Evolutionary conservation across 2,888 invertebrate species (phyloP).

Genomic region (Parapristionchus giblindavisi): DNA sequence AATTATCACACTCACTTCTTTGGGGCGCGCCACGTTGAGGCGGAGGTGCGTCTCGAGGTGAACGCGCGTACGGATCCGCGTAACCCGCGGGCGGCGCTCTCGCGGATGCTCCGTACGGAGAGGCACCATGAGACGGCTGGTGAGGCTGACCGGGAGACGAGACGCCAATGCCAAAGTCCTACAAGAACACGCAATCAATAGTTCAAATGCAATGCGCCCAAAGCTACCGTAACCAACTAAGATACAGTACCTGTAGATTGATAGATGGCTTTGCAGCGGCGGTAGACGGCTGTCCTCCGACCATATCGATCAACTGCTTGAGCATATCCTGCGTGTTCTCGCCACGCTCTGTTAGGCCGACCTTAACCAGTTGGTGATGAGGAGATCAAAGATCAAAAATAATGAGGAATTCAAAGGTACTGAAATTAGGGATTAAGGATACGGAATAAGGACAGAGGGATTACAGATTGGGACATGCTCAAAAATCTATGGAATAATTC

Average conservation of each 20-base stretch:
- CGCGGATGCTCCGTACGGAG: background rate
- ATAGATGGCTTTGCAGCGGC: background rate
- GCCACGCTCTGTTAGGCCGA: background rate
- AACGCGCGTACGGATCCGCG: conserved; percentile 1
- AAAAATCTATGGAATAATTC: no score
- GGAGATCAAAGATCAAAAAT: background rate
- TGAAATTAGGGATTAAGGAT: no score
- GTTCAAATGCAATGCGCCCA: background rate
- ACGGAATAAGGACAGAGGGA: no score
- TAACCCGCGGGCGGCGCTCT: conserved; percentile 25
- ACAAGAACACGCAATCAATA: background rate
- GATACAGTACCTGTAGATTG: conserved; percentile 38
- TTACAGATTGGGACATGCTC: no score
- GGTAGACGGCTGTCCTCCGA: background rate
- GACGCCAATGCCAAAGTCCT: conserved; percentile 24
- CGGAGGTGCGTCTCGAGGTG: background rate
- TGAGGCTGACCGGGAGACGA: conserved; percentile 8
- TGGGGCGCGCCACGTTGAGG: background rate
- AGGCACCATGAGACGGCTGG: conserved; percentile 10
- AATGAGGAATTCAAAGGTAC: no score
- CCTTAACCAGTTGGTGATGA: background rate
- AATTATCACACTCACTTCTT: background rate
- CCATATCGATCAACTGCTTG: background rate
- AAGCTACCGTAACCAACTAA: no score
- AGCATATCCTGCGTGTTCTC: background rate